Evolutionary conservation across 2,888 invertebrate genomes (phyloP), one percentile per base, ranked within the genome.

Genomic region (Sialis lutaria): DNA sequence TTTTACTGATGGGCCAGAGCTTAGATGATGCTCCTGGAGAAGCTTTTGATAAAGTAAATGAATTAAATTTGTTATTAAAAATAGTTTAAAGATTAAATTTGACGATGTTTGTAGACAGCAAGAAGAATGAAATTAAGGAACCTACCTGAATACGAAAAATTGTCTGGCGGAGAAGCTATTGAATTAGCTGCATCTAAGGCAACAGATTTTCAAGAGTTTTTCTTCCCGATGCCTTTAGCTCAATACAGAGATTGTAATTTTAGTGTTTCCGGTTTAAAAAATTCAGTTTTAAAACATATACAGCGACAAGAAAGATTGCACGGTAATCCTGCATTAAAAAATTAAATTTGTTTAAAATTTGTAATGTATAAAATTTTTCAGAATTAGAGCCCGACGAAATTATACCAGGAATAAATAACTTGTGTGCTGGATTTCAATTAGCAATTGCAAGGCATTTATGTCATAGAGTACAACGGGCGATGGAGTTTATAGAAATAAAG

Each of bases 1-100:
- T 92, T 66, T 60, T 78, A 40, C 64, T 92, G 46, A 72, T 97
- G 33, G 96, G 96, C 1, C 71, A 79, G 55, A 71, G 75, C 37
- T 56, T 82, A 13, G 91, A 95, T 64, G 84, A 87, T 69, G 82
- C 95, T 6, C 93, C 95, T 6, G 97, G 97, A 10, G 93, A 96
- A 70, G 77, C 85, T 1, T 78, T 92, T 56, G 96, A 97, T 62
- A 96, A 96, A 70, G 89, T 86, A 60, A 54, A 41, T 39, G 10
- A 22, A 22, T 42, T 41, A 42, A 46, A 32, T 7, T 34, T 30
- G 12, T 8, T 40, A 37, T 50, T 6, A 8, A 22, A 30, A 32
- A 34, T 34, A 45, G 37, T 37, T 6, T 37, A 10, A 6, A 5
- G n/a, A 10, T 37, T 10, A 37, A 32, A 35, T 43, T 9, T 33